Evolutionary conservation across 2,888 invertebrate species (phyloP).

Genomic region (Tridacna gigas): DNA sequence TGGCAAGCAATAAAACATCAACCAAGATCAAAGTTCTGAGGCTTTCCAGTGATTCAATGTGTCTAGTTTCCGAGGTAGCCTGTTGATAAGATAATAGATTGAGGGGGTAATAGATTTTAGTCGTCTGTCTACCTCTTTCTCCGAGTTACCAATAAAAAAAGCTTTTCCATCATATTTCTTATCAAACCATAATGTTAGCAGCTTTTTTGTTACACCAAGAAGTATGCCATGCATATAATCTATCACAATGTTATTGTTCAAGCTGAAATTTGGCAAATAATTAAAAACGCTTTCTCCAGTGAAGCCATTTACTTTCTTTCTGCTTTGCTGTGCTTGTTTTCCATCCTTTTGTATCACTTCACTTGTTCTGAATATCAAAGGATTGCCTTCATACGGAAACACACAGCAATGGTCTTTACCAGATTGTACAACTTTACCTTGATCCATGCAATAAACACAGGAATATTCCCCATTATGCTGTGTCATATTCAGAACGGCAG

Average conservation of each 20-base stretch:
- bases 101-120: constrained; percentile 47
- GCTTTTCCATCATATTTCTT: constrained; percentile 8
- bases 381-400: constrained; percentile 29
- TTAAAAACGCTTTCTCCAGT: constrained; percentile 44
- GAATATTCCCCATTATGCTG: constrained; percentile 60
- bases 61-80: constrained; percentile 48
- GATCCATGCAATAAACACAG: constrained; percentile 54
- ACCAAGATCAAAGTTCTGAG: constrained; percentile 51
- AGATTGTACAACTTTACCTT: constrained; percentile 32
- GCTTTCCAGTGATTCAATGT: constrained; percentile 58
- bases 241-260: constrained; percentile 42
- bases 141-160: constrained; percentile 37
- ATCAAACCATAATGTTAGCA: constrained; percentile 51
- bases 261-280: constrained; percentile 37
- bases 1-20: constrained; percentile 56
- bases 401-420: constrained; percentile 55
- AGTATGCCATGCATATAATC: constrained; percentile 63
- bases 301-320: constrained; percentile 45
- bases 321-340: constrained; percentile 24
- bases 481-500: constrained; percentile 54
- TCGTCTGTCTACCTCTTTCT: constrained; percentile 40
- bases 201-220: constrained; percentile 50
- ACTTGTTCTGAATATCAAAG: constrained; percentile 20
- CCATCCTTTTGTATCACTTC: constrained; percentile 29
- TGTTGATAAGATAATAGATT: constrained; percentile 37